phyloP scores from a whole-genome alignment of 1,140 invertebrate genomes.

The Diprion similis region DNA sequence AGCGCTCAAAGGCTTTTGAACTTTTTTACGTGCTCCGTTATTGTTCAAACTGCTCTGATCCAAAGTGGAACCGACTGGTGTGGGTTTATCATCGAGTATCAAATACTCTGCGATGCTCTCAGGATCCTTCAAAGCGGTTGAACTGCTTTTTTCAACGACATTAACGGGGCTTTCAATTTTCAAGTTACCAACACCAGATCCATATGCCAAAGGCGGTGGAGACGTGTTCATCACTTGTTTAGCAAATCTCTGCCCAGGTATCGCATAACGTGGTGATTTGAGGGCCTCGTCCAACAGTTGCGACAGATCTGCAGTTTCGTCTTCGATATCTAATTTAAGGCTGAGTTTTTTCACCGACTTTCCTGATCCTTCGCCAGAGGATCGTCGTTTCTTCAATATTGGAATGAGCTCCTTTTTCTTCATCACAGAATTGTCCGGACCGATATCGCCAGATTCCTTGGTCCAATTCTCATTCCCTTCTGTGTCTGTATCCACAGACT shows the following conservation, averaged over 20 bases:
- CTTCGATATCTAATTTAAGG: conserved; percentile 28
- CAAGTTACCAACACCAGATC: conserved; percentile 29
- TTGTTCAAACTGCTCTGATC: background rate
- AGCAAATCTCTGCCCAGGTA: background rate
- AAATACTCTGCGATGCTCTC: conserved; percentile 51
- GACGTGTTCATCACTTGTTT: conserved; percentile 12
- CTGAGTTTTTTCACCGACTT: conserved; percentile 37
- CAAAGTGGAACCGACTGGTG: background rate
- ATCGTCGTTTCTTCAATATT: conserved; percentile 41
- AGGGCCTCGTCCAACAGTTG: conserved; percentile 18
- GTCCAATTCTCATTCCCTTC: conserved; percentile 53
- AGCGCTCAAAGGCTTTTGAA: background rate
- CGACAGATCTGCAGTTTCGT: conserved; percentile 9
- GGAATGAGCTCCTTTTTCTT: conserved; percentile 41
- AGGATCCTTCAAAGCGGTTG: conserved; percentile 43
- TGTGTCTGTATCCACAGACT: conserved; percentile 64
- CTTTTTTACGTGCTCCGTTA: conserved; percentile 28
- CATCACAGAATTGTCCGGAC: conserved; percentile 1
- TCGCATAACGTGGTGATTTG: background rate
- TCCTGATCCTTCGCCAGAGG: conserved; percentile 14
- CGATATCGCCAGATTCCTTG: conserved; percentile 13
- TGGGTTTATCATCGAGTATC: conserved; percentile 43
- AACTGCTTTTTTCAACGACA: conserved; percentile 37
- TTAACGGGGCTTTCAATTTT: conserved; percentile 42
- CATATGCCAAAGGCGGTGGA: conserved; percentile 19